phyloP scores from a whole-genome alignment of 2,797 vertebrate species.

The Eupleurogrammus muticus region DNA sequence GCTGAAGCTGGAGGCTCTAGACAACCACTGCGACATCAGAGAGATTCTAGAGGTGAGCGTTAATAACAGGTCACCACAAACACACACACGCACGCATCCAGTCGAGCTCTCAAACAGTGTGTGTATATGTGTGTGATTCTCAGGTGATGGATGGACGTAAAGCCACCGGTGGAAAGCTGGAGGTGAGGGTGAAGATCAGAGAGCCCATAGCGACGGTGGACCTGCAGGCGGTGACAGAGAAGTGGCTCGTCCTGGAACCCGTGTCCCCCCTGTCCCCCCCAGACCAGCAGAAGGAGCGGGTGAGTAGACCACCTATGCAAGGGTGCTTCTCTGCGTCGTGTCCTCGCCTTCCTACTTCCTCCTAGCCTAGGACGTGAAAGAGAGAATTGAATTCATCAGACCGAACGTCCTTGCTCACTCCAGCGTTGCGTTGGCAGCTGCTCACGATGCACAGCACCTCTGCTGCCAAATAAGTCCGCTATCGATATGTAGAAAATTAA shows the following conservation, averaged over 20 bases:
- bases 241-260: constrained; percentile 89
- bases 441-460: no score
- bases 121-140: constrained; percentile 20
- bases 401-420: no score
- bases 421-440: no score
- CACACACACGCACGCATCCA: neutral
- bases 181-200: constrained; percentile 89
- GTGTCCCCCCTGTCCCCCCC: constrained; percentile 75
- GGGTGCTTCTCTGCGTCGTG: neutral
- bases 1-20: constrained; percentile 89
- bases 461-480: no score
- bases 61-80: neutral
- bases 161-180: constrained; percentile 89
- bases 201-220: constrained; percentile 89
- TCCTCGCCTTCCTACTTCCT: no score
- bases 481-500: no score
- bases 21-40: constrained; percentile 88
- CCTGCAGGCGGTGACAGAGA: constrained; percentile 87
- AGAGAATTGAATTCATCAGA: no score
- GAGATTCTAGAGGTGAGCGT: constrained; percentile 88
- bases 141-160: constrained; percentile 92
- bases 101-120: neutral
- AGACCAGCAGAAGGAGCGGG: constrained; percentile 73
- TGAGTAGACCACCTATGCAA: constrained; percentile 43
- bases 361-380: no score